phyloP scores from a whole-genome alignment of 2,888 invertebrate species.

The Liodrosophila aerea region DNA sequence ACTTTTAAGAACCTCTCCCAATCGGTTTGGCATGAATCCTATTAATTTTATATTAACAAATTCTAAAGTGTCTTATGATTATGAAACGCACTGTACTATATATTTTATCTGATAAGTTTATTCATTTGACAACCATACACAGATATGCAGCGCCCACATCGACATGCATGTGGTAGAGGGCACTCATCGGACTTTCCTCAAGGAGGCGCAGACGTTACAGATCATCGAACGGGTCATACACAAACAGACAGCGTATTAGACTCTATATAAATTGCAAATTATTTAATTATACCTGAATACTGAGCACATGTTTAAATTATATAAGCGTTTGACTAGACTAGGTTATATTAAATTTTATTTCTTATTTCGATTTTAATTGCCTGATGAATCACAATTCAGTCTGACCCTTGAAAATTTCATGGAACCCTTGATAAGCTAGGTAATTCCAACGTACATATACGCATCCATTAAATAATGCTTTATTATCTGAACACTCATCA shows the following conservation, averaged over 20 bases:
- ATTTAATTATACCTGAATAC: constrained; percentile 19
- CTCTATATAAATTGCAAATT: constrained; percentile 3
- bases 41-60: too few species aligned
- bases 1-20: too few species aligned
- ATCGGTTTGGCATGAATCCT: too few species aligned
- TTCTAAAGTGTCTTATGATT: too few species aligned
- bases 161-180: constrained; percentile 88
- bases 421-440: too few species aligned
- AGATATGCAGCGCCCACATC: constrained; percentile 88
- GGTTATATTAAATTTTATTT: too few species aligned
- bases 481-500: too few species aligned
- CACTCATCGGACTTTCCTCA: constrained; percentile 94
- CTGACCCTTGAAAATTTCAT: background rate
- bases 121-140: too few species aligned
- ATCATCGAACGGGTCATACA: constrained; percentile 85
- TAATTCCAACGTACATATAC: too few species aligned
- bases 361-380: background rate
- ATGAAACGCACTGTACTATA: too few species aligned
- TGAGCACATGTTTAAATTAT: constrained; percentile 10
- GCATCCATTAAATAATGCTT: too few species aligned
- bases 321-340: background rate
- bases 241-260: constrained; percentile 38
- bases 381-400: background rate
- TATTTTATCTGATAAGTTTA: too few species aligned
- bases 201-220: constrained; percentile 87